Conservation (phyloP, 2,113 vertebrate genomes). For the Chroicocephalus ridibundus region DNA sequence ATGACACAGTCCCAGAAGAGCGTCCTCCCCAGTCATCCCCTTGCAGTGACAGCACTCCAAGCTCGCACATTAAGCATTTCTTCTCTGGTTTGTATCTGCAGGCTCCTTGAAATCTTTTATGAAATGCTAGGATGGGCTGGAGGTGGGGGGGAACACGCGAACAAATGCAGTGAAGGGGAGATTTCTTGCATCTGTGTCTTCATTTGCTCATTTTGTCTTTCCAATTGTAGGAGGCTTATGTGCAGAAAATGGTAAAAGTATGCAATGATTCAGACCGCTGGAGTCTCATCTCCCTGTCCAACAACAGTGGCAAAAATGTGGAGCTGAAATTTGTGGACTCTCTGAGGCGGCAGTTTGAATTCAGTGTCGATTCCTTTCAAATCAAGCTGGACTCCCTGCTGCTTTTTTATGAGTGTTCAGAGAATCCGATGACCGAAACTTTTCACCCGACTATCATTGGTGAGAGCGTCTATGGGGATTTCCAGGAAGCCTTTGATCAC, state of each 20-base stretch:
- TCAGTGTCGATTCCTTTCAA: conserved; percentile 99
- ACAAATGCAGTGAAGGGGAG: not conserved
- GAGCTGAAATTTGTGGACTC: conserved; percentile 99
- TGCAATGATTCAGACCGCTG: conserved; percentile 98
- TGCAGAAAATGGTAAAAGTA: conserved; percentile 99
- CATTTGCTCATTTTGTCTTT: conserved; percentile 66
- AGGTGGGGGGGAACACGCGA: not conserved
- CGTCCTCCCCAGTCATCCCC: not conserved
- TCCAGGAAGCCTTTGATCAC: conserved; percentile 92
- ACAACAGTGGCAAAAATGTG: conserved; percentile 98
- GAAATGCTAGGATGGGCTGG: not conserved
- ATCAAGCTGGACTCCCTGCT: conserved; percentile 98
- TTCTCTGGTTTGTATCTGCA: conserved; percentile 4
- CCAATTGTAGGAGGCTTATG: conserved; percentile 91
- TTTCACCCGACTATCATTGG: conserved; percentile 98
- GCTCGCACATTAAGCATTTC: not conserved
- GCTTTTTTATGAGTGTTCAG: conserved; percentile 96
- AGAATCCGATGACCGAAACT: conserved; percentile 95
- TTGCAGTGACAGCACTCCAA: not conserved
- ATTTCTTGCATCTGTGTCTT: conserved; percentile 7
- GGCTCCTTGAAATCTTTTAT: not conserved
- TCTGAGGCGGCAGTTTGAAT: conserved; percentile 96
- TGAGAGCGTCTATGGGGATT: conserved; percentile 96
- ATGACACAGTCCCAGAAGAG: not conserved
- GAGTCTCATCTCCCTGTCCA: conserved; percentile 98